Percentiles rank a stretch among this genome's conserved stretches.
phyloP scores from a whole-genome alignment of 1,140 invertebrate species.

The Drosophila repletoides region DNA sequence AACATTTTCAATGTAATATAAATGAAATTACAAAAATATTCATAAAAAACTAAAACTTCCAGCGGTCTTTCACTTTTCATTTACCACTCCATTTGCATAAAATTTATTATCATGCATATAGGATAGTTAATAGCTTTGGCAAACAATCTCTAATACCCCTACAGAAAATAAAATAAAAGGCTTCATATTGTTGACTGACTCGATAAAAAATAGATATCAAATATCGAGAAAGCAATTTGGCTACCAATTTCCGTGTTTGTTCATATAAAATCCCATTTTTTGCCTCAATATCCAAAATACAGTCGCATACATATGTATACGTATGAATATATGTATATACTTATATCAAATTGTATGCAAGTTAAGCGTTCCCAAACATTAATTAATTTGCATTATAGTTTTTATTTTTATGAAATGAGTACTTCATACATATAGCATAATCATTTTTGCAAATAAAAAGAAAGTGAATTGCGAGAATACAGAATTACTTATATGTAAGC shows the following conservation, averaged over 20 bases:
- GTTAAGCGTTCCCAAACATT: too few relatives aligned
- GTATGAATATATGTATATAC: too few relatives aligned
- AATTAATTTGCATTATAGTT: too few relatives aligned
- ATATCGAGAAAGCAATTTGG: neutral
- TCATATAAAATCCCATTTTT: slow-evolving; percentile 21
- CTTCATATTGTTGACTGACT: slow-evolving; percentile 20
- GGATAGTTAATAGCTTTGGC: neutral
- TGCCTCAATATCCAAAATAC: too few relatives aligned
- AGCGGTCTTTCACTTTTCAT: neutral
- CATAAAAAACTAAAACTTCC: neutral
- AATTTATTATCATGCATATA: neutral
- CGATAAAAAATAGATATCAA: slow-evolving; percentile 2
- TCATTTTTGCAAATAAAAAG: too few relatives aligned
- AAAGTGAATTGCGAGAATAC: too few relatives aligned
- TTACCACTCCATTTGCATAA: slow-evolving; percentile 10
- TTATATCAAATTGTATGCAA: too few relatives aligned
- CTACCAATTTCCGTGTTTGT: slow-evolving; percentile 2
- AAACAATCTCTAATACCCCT: neutral
- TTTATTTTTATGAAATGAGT: too few relatives aligned
- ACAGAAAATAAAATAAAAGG: neutral
- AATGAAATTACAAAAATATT: too few relatives aligned
- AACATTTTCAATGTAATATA: too few relatives aligned
- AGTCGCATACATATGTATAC: neutral
- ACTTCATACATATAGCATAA: too few relatives aligned
- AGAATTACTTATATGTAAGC: too few relatives aligned